Evolutionary conservation across 2,888 invertebrate genomes (phyloP), one percentile per base, ranked within the genome.

Genomic region (Drosophila histrio): DNA sequence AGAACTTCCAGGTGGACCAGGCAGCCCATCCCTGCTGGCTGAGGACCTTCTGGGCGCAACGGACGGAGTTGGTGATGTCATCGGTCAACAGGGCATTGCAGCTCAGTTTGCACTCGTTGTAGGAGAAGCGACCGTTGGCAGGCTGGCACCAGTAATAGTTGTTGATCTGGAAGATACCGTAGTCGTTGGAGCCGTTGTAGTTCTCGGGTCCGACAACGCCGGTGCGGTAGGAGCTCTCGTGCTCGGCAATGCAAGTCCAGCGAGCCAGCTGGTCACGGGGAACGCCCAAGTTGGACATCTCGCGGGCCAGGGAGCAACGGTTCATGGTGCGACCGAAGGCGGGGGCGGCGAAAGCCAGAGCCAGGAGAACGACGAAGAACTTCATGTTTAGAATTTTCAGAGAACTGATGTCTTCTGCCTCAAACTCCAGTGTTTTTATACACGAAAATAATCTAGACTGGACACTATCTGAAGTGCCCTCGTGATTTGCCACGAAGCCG

Each of bases 151-250:
- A 91, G 70, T 84, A 91, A 47, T 73, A 74, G 70, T 90, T 79
- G 72, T 90, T 91, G 50, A 91, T 85, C 79, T 91, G 91, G 74
- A 90, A 91, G 57, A 91, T 76, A n/a, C 91, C 91, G 62, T 85
- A 92, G 77, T 92, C 92, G 38, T 79, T 80, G 56, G 91, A 89
- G 1, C 93, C 93, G 65, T 93, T 92, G 1, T 61, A 75, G 83
- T 93, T 93, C 0, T 89, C 68, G 2, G 89, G 90, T 0, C 93
- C 92, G 2, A 91, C 88, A 1, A 90, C 91, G 15, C 90, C 74
- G 0, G 93, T 93, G 39, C 92, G 91, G 38, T 91, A 90, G 24
- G 70, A 71, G 46, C 79, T 88, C 70, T 87, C 82, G 26, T 77
- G 69, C 66, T 88, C 57, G n/a, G 80, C 86, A 61, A 88, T 76